A percentile compares a stretch with the other conserved stretches of the same genome.
These are phyloP conservation scores for Phacellophora camtschatica DNA, from an alignment of 30 jellyfish, hydroid and myxozoan genomes.

Conservation along the genomic window DNA sequence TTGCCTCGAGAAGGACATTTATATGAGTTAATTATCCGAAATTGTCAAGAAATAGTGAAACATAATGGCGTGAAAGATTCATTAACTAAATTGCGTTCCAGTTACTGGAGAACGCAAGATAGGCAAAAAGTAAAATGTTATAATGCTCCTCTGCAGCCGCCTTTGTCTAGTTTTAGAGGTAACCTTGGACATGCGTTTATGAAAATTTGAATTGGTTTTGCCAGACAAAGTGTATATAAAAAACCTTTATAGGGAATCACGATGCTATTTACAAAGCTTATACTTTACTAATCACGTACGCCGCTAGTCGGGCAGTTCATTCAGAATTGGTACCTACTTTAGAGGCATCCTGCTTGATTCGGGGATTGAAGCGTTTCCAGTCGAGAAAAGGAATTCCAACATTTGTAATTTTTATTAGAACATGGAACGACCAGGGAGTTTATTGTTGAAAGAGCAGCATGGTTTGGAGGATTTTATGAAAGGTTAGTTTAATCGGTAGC, in stretches of 20 bases:
- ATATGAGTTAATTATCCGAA: background rate
- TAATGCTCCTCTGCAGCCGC: slow-evolving; percentile 6
- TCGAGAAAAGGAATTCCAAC: background rate
- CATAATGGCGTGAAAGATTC: slow-evolving; percentile 31
- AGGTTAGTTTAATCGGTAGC: background rate
- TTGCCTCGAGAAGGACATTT: background rate
- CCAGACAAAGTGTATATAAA: slow-evolving; percentile 7
- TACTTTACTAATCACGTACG: background rate
- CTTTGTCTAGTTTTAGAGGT: background rate
- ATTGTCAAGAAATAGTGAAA: slow-evolving; percentile 9
- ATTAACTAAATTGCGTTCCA: slow-evolving; percentile 17
- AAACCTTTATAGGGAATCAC: no score
- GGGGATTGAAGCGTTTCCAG: background rate
- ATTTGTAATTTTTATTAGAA: background rate
- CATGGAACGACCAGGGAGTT: background rate
- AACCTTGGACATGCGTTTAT: background rate
- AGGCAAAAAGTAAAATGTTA: slow-evolving; percentile 3
- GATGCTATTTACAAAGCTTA: background rate
- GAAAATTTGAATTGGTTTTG: slow-evolving; percentile 11
- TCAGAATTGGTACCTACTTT: background rate
- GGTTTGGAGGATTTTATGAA: background rate
- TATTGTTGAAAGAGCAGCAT: background rate
- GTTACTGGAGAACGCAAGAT: background rate
- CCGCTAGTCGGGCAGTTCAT: no score
- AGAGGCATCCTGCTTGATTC: background rate